Base-by-base conservation (phyloP, 2,113 vertebrate species). In the Brachypodius melanocephalos region DNA sequence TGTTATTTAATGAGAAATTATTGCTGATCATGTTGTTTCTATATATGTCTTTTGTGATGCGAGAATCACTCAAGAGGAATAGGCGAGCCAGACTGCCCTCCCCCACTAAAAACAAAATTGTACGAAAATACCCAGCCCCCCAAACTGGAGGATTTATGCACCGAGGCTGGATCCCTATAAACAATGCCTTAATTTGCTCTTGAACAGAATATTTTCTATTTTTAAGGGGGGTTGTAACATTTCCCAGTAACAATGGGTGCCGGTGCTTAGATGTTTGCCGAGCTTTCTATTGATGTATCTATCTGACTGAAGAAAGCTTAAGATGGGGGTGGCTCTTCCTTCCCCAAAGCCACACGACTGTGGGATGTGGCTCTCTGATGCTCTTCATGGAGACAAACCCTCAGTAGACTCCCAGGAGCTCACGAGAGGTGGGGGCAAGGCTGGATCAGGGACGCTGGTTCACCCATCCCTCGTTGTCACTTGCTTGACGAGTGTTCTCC, bases 401-500 rank as follows among this genome's bases (percentile, higher is more conserved):
- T 81, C 76, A 51, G 76, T 20, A 91, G 85, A 63, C 38, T 46
- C 75, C 55, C 48, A 73, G 94, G 76, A 95, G 89, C 90, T 86
- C 89, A 88, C 2, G 3, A 92, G 75, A 95, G 94, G 86, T 96
- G 95, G 96, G 97, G 96, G 92, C 90, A 97, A 97, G 95, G 94
- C 97, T 89, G 97, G 97, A 97, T 94, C 91, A 95, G 94, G 95
- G 97, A 97, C 97, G 85, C 98, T 98, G 98, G 97, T 98, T 98
- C 98, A 98, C 98, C 97, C 69, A 98, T 98, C 97, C 98, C 98
- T 98, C 96, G 96, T 97, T 98, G 98, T 98, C 98, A 96, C 98
- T 85, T 97, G 98, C 98, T 98, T 98, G 95, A 97, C 98, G 98
- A 98, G 98, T 99, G 98, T 98, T 98, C 97, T 98, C 98, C 97